Evolutionary conservation across 2,797 vertebrate species (phyloP).

Genomic region (Gallirallus australis): DNA sequence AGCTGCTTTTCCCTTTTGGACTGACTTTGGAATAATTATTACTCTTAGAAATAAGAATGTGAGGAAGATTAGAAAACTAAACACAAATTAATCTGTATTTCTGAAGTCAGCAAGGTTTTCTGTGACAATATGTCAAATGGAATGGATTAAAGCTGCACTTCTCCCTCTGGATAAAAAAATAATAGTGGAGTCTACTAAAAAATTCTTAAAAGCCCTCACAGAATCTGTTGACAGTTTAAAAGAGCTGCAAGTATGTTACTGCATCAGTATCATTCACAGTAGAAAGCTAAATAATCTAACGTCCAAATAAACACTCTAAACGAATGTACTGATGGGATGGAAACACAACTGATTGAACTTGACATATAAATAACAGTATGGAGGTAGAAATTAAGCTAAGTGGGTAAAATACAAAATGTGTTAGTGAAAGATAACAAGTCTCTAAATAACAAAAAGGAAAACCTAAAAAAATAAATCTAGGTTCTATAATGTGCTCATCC

Average conservation of each 20-base stretch:
- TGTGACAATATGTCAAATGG: background rate
- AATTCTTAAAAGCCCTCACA: background rate
- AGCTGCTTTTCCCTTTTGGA: background rate
- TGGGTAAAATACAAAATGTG: background rate
- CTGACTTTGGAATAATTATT: background rate
- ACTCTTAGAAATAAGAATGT: background rate
- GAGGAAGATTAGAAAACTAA: background rate
- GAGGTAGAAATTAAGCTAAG: background rate
- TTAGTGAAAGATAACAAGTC: background rate
- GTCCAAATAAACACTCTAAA: background rate
- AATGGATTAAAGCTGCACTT: background rate
- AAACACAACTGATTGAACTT: slow-evolving; percentile 26
- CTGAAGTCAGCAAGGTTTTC: background rate
- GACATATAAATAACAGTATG: background rate
- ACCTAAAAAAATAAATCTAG: slow-evolving; percentile 9
- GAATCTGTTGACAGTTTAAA: background rate
- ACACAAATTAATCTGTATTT: background rate
- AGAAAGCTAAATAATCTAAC: background rate
- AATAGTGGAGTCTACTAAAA: background rate
- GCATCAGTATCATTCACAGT: background rate
- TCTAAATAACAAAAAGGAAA: background rate
- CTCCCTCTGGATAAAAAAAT: background rate
- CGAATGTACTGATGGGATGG: background rate
- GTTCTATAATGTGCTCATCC: background rate
- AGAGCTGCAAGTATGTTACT: background rate